Percentiles rank a stretch among this genome's conserved stretches.
These are phyloP conservation scores for Drosophila suzukii DNA, from an alignment of 1,140 invertebrate genomes.

Conservation along the genomic window DNA sequence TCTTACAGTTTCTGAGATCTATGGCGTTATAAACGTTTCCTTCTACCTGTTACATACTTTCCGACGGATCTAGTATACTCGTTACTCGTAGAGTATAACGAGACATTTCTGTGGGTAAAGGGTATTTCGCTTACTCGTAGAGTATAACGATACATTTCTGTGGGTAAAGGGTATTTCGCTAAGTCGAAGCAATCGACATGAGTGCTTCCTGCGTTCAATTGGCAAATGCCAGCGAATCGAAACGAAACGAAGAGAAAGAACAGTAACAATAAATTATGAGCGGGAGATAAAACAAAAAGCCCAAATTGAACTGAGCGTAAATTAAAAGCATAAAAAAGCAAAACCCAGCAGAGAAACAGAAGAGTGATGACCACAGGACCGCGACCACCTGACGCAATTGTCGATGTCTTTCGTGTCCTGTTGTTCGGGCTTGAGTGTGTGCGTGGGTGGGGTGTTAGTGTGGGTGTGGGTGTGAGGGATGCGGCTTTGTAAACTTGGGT, in stretches of 20 bases:
- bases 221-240: conserved; percentile 24
- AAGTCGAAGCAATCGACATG: no score
- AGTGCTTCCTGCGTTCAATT: conserved; percentile 10
- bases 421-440: not conserved
- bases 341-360: conserved; percentile 16
- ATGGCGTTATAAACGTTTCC: no score
- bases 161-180: no score
- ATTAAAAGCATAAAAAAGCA: conserved; percentile 40
- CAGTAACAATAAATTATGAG: conserved; percentile 67
- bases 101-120: no score
- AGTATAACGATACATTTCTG: no score
- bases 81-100: no score
- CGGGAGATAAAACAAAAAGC: conserved; percentile 65
- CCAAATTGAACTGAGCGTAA: conserved; percentile 69
- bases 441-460: no score
- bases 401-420: conserved; percentile 1
- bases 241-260: conserved; percentile 24
- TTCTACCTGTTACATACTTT: no score
- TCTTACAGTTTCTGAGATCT: no score
- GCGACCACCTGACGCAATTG: conserved; percentile 61
- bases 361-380: conserved; percentile 57
- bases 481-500: conserved; percentile 26
- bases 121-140: no score
- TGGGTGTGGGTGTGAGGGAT: not conserved
- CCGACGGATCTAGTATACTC: no score